Evolutionary conservation across 2,888 invertebrate species (phyloP), one percentile per base, ranked within the genome.

Genomic region (Netelia inedita): DNA sequence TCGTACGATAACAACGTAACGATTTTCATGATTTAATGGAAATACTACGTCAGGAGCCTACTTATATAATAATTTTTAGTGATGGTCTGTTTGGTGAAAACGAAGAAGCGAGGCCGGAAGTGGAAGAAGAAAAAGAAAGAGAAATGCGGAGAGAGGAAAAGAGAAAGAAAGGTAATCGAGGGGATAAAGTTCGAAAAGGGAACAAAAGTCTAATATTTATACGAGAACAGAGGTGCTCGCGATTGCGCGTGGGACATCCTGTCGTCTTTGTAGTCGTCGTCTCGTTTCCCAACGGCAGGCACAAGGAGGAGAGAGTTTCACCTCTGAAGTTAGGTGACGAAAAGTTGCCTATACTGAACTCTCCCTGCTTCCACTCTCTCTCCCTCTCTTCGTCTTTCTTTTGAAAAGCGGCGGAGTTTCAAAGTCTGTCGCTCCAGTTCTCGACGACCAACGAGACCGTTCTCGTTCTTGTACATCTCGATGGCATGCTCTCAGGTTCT

Each of bases 131-230:
- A 28, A 11, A 41, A 21, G 41, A 21, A 41, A n/a, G 5, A 16
- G 10, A 53, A 35, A 35, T 35, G 6, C 6, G 11, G 19, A 50
- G 23, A 14, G 69, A 23, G 9, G n/a, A 41, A 11, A 50, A 19
- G 61, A 41, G 46, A 79, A 61, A 28, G 55, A 75, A 61, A 3
- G 35, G 35, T 6, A 35, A 35, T 35, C 19, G 23, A 65, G 59
- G 53, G 68, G 63, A 59, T 46, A 46, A 68, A 43, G 55, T 78
- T 68, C 46, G 46, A 68, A 59, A 50, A 78, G 19, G 46, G 50
- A 78, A 73, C 41, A 21, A 50, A 84, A 82, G 66, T 86, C 79
- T 71, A 84, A 84, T 82, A 86, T 86, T 86, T 86, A 86, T 86
- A 73, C 78, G 81, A 82, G 53, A 63, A 66, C 28, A 23, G 74